A percentile compares a stretch with the other conserved stretches of the same genome.
Evolutionary conservation across 2,797 vertebrate species (phyloP).

Genomic region (Garrulus glandarius): DNA sequence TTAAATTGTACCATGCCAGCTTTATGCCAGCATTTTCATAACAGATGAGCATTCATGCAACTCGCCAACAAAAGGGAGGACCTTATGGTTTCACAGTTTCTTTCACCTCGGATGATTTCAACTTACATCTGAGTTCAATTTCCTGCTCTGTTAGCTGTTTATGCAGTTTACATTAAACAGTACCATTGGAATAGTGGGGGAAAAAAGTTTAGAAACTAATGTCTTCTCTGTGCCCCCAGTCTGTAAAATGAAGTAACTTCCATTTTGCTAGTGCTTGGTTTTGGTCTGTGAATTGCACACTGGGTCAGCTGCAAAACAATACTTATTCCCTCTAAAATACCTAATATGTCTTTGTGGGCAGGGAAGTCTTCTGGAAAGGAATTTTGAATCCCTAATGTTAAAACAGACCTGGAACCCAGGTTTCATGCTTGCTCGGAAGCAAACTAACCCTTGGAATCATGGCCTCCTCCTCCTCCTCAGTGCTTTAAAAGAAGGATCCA

Average conservation of each 20-base stretch:
- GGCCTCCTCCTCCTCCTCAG: not conserved
- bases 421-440: not conserved
- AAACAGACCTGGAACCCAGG: not conserved
- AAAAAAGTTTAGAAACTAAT: not conserved
- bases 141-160: conserved; percentile 27
- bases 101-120: not conserved
- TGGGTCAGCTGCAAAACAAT: not conserved
- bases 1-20: not conserved
- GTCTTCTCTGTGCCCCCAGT: not conserved
- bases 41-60: not conserved
- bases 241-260: not conserved
- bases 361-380: not conserved
- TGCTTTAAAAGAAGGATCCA: not conserved
- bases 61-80: not conserved
- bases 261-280: not conserved
- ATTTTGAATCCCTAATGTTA: not conserved
- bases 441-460: not conserved
- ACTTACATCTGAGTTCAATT: conserved; percentile 37
- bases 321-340: not conserved
- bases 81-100: not conserved
- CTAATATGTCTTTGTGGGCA: not conserved
- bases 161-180: not conserved
- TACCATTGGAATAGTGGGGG: not conserved
- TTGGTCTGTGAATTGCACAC: not conserved
- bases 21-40: not conserved